A percentile compares a stretch with the other conserved stretches of the same genome.
These are phyloP conservation scores for Grallaria varia DNA, from an alignment of 2,113 vertebrate genomes.

Conservation along the genomic window DNA sequence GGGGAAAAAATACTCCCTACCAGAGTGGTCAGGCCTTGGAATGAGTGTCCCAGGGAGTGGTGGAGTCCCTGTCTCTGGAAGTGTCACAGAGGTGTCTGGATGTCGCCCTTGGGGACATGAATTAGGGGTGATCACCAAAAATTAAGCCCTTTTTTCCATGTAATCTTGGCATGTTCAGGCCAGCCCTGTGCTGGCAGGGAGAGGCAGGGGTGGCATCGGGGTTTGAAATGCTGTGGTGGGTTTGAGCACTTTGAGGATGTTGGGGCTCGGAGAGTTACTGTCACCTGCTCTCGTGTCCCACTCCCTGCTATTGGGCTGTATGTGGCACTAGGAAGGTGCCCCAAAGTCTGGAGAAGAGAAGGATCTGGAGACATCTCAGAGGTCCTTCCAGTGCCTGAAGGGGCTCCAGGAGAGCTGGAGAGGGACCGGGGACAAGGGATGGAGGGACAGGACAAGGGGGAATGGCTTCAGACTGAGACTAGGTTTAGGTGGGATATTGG, in stretches of 20 bases:
- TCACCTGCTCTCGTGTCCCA: not conserved
- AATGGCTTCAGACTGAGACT: not conserved
- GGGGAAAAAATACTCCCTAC: not conserved
- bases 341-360: not conserved
- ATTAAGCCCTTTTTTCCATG: not conserved
- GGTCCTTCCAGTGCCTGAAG: accelerated
- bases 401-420: not conserved
- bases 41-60: not conserved
- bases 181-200: not conserved
- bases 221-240: not conserved
- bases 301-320: not conserved
- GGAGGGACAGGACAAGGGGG: accelerated
- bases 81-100: not conserved
- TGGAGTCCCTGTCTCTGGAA: not conserved
- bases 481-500: accelerated
- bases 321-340: not conserved
- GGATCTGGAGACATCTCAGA: not conserved
- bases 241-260: not conserved
- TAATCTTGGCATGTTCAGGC: not conserved
- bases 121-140: not conserved
- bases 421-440: accelerated
- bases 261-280: not conserved
- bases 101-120: not conserved
- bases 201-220: not conserved
- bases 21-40: not conserved